Base-by-base conservation (phyloP, 1,140 invertebrate genomes). In the Vollenhovia emeryi region DNA sequence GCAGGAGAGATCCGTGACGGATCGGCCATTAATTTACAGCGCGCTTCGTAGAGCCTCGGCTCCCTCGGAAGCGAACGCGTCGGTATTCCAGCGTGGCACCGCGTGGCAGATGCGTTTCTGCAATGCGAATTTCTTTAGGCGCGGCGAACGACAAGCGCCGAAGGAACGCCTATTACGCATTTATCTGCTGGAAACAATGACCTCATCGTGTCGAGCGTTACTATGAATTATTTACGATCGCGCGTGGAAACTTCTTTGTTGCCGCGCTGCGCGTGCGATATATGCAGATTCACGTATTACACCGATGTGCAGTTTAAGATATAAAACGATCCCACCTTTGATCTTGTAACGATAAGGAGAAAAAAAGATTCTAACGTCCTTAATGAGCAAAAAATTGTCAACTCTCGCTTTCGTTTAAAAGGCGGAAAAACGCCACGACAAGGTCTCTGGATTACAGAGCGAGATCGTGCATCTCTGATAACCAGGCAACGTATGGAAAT, bases 111-210 rank as follows among this genome's bases (percentile, higher is more conserved):
- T 33, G 57, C 40, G n/a, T 48, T 76, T 45, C 55, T 62, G 27
- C 55, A 33, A 48, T 40, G 74, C 30, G 21, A 76, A 33, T 78
- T 60, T 52, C 69, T 73, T 40, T 40, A 73, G 69, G 69, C 30
- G 57, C 57, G 43, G 57, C 57, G 33, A 24, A 33, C 18, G 71
- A 55, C 48, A 43, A 18, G 60, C 33, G 60, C n/a, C 13, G 36
- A 64, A 78, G 57, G 74, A 78, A 40, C 74, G 40, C 3, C 57
- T 78, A 78, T 78, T 78, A 62, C 57, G 74, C 60, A 64, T 64
- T 78, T 78, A 78, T 78, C 74, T 78, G 40, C n/a, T 78, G 74
- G 57, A 62, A 78, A 71, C 78, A 71, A 80, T 80, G 78, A 80
- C 66, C 66, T 80, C 78, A 80, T 55, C 66, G 64, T 57, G 64